Evolutionary conservation across 2,888 invertebrate species (phyloP).

Genomic region (Nemoura dubitans): DNA sequence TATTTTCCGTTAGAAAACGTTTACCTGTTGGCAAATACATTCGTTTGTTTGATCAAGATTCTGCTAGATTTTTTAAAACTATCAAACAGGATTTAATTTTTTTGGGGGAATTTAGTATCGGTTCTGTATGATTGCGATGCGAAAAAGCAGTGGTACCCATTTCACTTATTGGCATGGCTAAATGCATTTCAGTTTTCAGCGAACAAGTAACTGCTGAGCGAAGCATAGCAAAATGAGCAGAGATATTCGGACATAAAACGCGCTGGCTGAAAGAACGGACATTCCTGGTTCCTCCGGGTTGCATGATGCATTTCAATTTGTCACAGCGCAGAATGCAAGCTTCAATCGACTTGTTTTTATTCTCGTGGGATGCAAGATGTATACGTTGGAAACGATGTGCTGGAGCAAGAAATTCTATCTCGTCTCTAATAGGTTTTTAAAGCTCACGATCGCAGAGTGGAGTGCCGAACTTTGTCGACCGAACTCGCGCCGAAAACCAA

Average conservation of each 20-base stretch:
- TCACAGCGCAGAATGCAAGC: not conserved
- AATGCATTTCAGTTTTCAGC: not conserved
- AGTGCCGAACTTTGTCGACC: not conserved
- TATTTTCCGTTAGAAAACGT: too few relatives aligned
- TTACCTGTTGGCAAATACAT: too few relatives aligned
- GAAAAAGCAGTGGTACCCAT: not conserved
- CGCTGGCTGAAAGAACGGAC: not conserved
- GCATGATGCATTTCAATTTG: constrained; percentile 12
- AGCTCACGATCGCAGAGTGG: not conserved
- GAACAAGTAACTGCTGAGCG: not conserved
- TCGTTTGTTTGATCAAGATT: too few relatives aligned
- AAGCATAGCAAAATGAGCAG: not conserved
- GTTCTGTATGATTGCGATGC: too few relatives aligned
- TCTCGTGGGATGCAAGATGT: not conserved
- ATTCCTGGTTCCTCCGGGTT: not conserved
- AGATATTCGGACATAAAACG: not conserved
- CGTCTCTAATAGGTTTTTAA: not conserved
- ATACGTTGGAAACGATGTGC: not conserved
- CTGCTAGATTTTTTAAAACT: too few relatives aligned
- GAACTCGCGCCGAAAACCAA: not conserved
- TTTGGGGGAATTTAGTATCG: too few relatives aligned
- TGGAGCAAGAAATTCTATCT: not conserved
- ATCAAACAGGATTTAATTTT: too few relatives aligned
- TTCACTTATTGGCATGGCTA: not conserved
- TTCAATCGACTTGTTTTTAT: not conserved